phyloP scores from a whole-genome alignment of 2,113 vertebrate species.

The Marcusenius ussheri region DNA sequence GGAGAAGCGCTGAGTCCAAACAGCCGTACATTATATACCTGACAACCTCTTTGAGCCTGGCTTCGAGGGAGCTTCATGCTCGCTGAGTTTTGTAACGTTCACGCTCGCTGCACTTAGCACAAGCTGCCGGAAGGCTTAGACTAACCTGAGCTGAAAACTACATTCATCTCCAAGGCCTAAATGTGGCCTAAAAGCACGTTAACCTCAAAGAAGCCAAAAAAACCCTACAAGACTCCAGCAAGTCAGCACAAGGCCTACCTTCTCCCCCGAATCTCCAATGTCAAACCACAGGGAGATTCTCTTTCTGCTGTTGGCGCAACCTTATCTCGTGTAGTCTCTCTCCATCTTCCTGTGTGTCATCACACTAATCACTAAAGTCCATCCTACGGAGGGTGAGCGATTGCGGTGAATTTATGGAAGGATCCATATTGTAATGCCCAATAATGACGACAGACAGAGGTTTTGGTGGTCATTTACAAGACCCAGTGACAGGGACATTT shows the following conservation, averaged over 20 bases:
- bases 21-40: constrained; percentile 10
- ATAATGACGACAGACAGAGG: neutral
- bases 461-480: neutral
- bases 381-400: neutral
- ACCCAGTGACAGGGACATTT: neutral
- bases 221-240: neutral
- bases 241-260: neutral
- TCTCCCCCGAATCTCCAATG: neutral
- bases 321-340: neutral
- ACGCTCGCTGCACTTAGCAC: neutral
- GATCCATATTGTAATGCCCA: constrained; percentile 12
- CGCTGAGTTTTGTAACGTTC: neutral
- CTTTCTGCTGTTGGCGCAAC: neutral
- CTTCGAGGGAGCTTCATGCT: neutral
- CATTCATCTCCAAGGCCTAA: neutral
- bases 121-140: neutral
- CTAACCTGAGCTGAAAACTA: neutral
- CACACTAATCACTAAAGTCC: constrained; percentile 7
- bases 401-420: constrained; percentile 1
- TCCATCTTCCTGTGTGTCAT: neutral
- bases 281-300: neutral
- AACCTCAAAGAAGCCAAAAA: neutral
- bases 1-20: constrained; percentile 2
- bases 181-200: neutral
- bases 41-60: neutral